Base-by-base conservation (phyloP, 2,888 invertebrate genomes). In the Chaetogeoica ovagalla region DNA sequence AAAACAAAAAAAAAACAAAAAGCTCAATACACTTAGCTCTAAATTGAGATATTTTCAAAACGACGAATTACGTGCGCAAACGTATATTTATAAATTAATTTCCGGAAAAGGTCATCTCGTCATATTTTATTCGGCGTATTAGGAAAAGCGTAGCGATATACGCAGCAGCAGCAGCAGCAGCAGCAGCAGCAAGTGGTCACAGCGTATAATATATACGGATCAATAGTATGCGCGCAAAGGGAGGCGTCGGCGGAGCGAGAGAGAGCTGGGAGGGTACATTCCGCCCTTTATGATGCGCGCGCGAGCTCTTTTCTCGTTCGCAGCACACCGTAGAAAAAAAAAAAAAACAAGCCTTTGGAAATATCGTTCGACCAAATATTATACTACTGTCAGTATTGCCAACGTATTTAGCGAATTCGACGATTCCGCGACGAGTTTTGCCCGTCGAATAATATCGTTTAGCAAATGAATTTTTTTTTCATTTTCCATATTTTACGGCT, bases 161-260 rank as follows among this genome's bases (percentile, higher is more conserved):
- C 59, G 75, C 63, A 79, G 79, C 79, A 79, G 79, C 79, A 79
- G n/a, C n/a, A n/a, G n/a, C n/a, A n/a, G n/a, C n/a, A n/a, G n/a
- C n/a, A n/a, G 75, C 63, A 79, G 79, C 79, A 79, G 79, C 79
- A 79, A 79, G 79, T 79, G 79, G 76, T 69, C 79, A 79, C 63
- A 70, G 60, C 68, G 69, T 70, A 30, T 4, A 30, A 2, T 30
- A 4, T 30, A 30, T 37, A 70, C 55, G 79, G 79, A 79, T 79
- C 79, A 79, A 79, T 79, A 79, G 79, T 79, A 79, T 55, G 62
- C 70, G 70, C 19, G 30, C 63, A 69, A 62, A 70, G 39, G 70
- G 69, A 37, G 62, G 15, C 23, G 63, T 11, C 11, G 48, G 3
- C 13, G 13, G 3, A 48, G 48, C 3, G 48, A 0, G 48, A 13